Percentiles rank a stretch among this genome's conserved stretches.
phyloP scores from a whole-genome alignment of 2,797 vertebrate genomes.

The Crocidura indochinensis region DNA sequence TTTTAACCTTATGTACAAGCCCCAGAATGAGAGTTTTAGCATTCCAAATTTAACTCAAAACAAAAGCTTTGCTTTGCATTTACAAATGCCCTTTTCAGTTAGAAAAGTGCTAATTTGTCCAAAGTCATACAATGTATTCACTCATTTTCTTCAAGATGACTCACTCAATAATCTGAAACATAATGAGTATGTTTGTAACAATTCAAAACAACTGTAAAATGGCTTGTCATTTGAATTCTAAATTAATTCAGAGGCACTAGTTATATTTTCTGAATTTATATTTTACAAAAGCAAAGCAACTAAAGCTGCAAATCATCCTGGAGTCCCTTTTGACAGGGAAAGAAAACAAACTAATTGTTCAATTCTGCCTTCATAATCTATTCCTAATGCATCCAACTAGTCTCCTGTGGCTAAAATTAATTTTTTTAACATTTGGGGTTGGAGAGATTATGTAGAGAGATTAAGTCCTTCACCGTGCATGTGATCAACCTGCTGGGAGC shows the following conservation, averaged over 20 bases:
- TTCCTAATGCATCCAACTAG: constrained; percentile 39
- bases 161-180: constrained; percentile 88
- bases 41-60: constrained; percentile 88
- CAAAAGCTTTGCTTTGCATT: constrained; percentile 89
- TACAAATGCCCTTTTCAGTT: constrained; percentile 90
- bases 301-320: constrained; percentile 30
- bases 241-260: constrained; percentile 71
- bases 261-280: constrained; percentile 78
- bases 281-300: constrained; percentile 73
- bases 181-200: constrained; percentile 84
- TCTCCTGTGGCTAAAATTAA: constrained; percentile 44
- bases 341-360: constrained; percentile 59
- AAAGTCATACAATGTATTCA: constrained; percentile 90
- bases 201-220: constrained; percentile 81
- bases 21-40: constrained; percentile 82
- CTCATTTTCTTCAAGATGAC: constrained; percentile 89
- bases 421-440: constrained; percentile 55
- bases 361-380: constrained; percentile 60
- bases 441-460: too few species aligned
- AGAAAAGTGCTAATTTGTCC: constrained; percentile 90
- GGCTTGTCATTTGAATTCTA: constrained; percentile 75
- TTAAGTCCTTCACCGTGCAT: too few species aligned
- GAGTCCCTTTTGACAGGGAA: constrained; percentile 33
- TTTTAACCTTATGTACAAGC: constrained; percentile 86
- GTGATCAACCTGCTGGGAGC: too few species aligned